Conservation (phyloP, 2,797 vertebrate genomes). For the Notoglanidium macrostoma region DNA sequence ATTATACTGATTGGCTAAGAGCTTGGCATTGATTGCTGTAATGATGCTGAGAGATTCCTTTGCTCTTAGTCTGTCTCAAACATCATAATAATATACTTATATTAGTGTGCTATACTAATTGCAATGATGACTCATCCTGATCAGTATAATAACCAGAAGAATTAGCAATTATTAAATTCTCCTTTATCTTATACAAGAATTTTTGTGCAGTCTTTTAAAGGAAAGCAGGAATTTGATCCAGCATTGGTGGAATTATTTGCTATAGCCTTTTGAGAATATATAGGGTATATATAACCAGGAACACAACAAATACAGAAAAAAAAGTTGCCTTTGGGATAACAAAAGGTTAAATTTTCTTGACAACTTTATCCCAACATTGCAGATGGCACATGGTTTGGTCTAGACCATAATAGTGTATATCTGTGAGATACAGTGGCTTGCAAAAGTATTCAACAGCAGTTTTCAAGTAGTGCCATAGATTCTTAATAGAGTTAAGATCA, state of each 20-base stretch:
- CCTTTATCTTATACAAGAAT: not conserved
- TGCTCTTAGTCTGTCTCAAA: slow-evolving; percentile 16
- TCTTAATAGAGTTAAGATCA: too few species aligned
- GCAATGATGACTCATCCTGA: not conserved
- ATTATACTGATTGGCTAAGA: slow-evolving; percentile 42
- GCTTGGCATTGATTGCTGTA: slow-evolving; percentile 31
- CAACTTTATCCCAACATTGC: not conserved
- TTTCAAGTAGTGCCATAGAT: too few species aligned
- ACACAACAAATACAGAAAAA: not conserved
- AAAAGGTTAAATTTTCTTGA: not conserved
- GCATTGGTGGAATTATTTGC: not conserved
- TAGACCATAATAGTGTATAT: not conserved
- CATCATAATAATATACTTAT: slow-evolving; percentile 5
- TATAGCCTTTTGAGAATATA: not conserved
- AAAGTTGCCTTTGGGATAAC: not conserved
- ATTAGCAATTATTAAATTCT: not conserved
- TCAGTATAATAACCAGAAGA: not conserved
- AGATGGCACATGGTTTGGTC: not conserved
- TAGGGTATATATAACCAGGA: not conserved
- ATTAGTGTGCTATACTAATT: not conserved
- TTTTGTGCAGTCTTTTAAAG: not conserved
- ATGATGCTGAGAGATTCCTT: slow-evolving; percentile 8
- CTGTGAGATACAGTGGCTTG: not conserved
- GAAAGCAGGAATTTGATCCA: not conserved
- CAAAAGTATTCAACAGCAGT: too few species aligned